These are phyloP conservation scores for Isichthys henryi DNA, from an alignment of 2,113 vertebrate genomes.

Conservation along the genomic window DNA sequence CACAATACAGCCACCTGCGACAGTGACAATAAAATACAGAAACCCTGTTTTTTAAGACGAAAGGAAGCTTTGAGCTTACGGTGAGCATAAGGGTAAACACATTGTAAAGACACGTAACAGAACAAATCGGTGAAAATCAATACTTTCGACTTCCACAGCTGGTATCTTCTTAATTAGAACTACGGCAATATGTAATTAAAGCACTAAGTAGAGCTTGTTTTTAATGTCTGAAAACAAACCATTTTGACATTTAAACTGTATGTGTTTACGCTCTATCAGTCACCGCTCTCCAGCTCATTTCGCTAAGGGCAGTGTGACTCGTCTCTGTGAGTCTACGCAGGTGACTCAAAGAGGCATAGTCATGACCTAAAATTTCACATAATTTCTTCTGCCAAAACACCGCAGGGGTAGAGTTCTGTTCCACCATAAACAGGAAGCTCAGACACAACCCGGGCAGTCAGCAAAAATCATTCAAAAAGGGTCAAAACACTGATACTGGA, in stretches of 20 bases:
- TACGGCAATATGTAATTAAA: slow-evolving; percentile 11
- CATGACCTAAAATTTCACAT: not conserved
- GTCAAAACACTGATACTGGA: not conserved
- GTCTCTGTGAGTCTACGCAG: not conserved
- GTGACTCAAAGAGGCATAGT: not conserved
- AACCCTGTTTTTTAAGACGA: not conserved
- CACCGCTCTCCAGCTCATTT: not conserved
- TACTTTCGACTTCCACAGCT: not conserved
- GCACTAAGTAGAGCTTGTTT: not conserved
- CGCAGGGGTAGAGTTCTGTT: not conserved
- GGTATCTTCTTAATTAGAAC: slow-evolving; percentile 13
- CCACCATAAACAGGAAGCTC: not conserved
- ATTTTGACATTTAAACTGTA: not conserved
- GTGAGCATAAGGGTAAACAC: not conserved
- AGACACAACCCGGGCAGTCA: not conserved
- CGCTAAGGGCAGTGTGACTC: not conserved
- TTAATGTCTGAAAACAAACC: not conserved
- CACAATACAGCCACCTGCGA: not conserved
- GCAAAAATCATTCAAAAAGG: not conserved
- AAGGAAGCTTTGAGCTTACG: not conserved
- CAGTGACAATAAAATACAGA: not conserved
- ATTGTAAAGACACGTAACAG: not conserved
- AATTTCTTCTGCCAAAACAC: not conserved
- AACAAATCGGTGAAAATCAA: slow-evolving; percentile 2
- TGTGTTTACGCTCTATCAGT: not conserved